A percentile compares a stretch with the other conserved stretches of the same genome.
Conservation (phyloP, 2,797 vertebrate genomes). For the Brachyalestes nurse region DNA sequence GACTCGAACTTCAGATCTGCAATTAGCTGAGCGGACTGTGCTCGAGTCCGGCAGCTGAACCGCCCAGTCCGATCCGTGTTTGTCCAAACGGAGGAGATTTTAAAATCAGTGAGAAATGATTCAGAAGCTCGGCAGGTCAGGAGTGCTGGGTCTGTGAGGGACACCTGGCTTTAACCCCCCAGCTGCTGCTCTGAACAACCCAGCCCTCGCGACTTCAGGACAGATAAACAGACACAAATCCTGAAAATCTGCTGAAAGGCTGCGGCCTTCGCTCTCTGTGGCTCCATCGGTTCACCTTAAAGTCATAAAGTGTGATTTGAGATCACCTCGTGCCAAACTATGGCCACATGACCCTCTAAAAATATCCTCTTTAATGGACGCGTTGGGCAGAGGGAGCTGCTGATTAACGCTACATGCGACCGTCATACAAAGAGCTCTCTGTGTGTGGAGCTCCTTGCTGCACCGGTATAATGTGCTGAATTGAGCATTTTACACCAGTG, state of each 20-base stretch:
- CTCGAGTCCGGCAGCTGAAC: neutral
- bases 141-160: conserved; percentile 25
- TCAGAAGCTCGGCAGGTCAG: conserved; percentile 27
- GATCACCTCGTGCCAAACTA: conserved; percentile 36
- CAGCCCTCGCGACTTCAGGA: neutral
- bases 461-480: conserved; percentile 41
- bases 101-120: neutral
- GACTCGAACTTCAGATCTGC: neutral
- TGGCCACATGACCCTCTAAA: conserved; percentile 51
- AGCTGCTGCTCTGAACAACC: neutral
- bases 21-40: neutral
- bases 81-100: no score
- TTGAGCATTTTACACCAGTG: conserved; percentile 54
- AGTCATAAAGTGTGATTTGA: conserved; percentile 28
- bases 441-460: conserved; percentile 32
- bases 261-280: neutral
- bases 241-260: neutral
- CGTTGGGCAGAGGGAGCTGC: conserved; percentile 5
- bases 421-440: conserved; percentile 48
- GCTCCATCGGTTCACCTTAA: conserved; percentile 6
- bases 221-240: neutral
- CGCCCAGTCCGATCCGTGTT: neutral
- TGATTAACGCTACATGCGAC: conserved; percentile 6
- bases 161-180: conserved; percentile 35
- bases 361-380: conserved; percentile 41